Evolutionary conservation across 2,797 vertebrate species (phyloP), one percentile per base, ranked within the genome.

Genomic region (Sebastolobus altivelis): DNA sequence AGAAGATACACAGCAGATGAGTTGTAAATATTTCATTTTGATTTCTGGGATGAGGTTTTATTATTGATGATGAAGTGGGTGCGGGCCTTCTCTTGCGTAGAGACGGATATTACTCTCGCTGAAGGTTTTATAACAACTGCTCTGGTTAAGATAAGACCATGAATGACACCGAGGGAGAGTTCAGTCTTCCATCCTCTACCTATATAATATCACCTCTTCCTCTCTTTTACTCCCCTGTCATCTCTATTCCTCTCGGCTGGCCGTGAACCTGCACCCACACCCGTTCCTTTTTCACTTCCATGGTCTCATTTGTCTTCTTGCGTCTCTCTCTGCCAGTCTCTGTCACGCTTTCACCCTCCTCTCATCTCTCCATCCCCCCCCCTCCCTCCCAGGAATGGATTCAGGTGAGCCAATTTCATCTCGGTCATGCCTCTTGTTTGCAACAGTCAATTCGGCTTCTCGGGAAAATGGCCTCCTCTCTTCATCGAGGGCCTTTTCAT

Each of bases 321-420:
- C 56, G 83, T 90, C 85, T 86, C 82, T 91, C 87, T 88, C 89
- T 91, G 89, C 87, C 89, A 88, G 74, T 89, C 85, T 92, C 89
- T 92, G 88, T 93, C 90, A 91, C 86, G 78, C 89, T 89, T 84
- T 80, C 79, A 75, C 80, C 82, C 77, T 78, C 78, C 85, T 70
- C 88, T 85, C 87, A 86, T 91, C 89, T 84, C 83, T 80, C 80
- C 82, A 25, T 58, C 10, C 55, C 62, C 62, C 72, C 58, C 58
- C 71, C 84, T 22, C 78, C 77, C 77, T 61, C 72, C 60, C 79
- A 85, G 86, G 83, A 91, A 85, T 81, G 77, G 92, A 90, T 94
- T 90, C 92, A 94, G 92, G 91, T 94, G 92, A 94, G 91, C 89
- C 93, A 91, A 93, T 94, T 94, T 93, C 87, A 93, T 90, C 91